Evolutionary conservation across 2,797 vertebrate species (phyloP).

Genomic region (Gymnoscopelus microlampas): DNA sequence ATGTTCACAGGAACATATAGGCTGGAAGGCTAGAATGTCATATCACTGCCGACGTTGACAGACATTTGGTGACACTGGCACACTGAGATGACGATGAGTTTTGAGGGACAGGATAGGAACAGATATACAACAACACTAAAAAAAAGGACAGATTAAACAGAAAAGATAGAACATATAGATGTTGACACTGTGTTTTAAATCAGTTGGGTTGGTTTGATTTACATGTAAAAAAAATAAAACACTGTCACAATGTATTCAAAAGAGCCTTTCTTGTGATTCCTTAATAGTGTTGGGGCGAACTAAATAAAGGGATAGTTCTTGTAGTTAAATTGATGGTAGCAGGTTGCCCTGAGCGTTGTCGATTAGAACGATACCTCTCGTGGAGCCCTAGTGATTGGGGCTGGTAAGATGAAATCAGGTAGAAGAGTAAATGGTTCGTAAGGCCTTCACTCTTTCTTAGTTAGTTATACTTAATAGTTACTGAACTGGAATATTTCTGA

Average conservation of each 20-base stretch:
- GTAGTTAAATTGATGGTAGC: too few relatives aligned
- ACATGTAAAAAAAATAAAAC: background rate
- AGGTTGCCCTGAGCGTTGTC: too few relatives aligned
- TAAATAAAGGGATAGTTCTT: too few relatives aligned
- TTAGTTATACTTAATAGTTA: too few relatives aligned
- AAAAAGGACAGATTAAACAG: conserved; percentile 16
- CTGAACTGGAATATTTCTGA: too few relatives aligned
- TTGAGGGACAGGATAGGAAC: conserved; percentile 5
- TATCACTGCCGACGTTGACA: conserved; percentile 31
- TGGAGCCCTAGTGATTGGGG: too few relatives aligned
- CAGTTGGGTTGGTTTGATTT: background rate
- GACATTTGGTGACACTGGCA: conserved; percentile 25
- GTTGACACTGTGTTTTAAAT: background rate
- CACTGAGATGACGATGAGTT: conserved; percentile 27
- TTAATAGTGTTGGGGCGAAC: too few relatives aligned
- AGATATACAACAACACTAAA: conserved; percentile 1
- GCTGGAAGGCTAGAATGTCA: conserved; percentile 8
- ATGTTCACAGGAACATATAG: conserved; percentile 8
- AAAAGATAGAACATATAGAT: conserved; percentile 20
- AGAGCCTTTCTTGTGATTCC: background rate
- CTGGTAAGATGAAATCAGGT: too few relatives aligned
- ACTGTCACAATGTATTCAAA: background rate
- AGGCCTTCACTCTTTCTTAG: too few relatives aligned
- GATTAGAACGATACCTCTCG: too few relatives aligned
- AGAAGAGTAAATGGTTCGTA: too few relatives aligned